Base-by-base conservation (phyloP, 2,797 vertebrate genomes). In the Acanthurus tractus region DNA sequence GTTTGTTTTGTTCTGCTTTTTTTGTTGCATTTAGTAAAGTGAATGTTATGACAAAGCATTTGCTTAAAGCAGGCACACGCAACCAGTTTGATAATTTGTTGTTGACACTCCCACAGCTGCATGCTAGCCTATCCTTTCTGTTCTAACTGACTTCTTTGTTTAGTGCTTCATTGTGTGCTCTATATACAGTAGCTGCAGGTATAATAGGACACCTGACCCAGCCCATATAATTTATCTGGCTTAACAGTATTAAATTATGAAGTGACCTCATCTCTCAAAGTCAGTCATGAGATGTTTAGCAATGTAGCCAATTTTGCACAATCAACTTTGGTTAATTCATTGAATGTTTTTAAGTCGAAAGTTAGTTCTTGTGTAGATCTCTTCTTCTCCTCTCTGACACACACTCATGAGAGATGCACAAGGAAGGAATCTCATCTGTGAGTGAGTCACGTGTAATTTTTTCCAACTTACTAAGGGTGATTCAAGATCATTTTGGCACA, bases 371-470 rank as follows among this genome's bases (percentile, higher is more conserved):
- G 59, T 67, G 68, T 49, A 70, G 72, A 40, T 78, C 69, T 64
- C 22, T 62, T 76, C 69, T 34, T 78, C 69, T 58, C 36, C 46
- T 61, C 54, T 75, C 53, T 36, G 18, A 56, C 54, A 63, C 56
- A 56, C 59, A 17, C 68, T 54, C 45, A 55, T 49, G 8, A 48
- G 29, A 63, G 70, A 85, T 83, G 79, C 78, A 87, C 78, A 56
- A 79, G 71, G 66, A 71, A 75, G 44, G 29, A 78, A 74, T 87
- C 70, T 46, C 71, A 53, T 80, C 65, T 62, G 38, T 0, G 25
- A 70, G 68, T 89, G 88, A 90, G 72, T 90, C 86, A 89, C 55
- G 63, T 76, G 80, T 92, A 58, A 90, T 83, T 79, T 88, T 92
- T 92, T 93, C 90, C 88, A 50, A 45, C 78, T 73, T 73, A 55